Conservation (phyloP, 2,888 invertebrate genomes). For the Drosophila meridiana region DNA sequence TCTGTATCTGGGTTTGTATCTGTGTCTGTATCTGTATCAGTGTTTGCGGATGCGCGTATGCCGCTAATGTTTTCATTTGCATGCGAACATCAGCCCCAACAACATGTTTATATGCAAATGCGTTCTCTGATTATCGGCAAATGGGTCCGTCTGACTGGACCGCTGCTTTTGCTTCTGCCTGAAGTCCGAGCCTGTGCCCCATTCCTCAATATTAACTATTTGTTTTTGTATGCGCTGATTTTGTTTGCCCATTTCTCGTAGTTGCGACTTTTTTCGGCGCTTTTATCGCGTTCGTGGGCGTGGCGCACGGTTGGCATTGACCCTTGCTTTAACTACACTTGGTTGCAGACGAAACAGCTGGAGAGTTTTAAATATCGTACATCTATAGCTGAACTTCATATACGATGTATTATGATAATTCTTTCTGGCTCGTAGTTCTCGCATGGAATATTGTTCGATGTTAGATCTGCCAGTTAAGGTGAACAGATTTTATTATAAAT, state of each 20-base stretch:
- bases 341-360: neutral
- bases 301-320: conserved; percentile 12
- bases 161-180: neutral
- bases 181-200: neutral
- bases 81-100: conserved; percentile 63
- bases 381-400: neutral
- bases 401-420: neutral
- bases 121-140: conserved; percentile 69
- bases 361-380: neutral
- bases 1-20: conserved; percentile 20
- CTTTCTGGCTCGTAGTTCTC: neutral
- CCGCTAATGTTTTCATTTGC: conserved; percentile 79
- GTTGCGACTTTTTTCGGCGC: conserved; percentile 4
- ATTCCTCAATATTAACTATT: conserved; percentile 50
- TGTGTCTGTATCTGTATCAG: conserved; percentile 30
- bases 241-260: conserved; percentile 41
- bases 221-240: conserved; percentile 57
- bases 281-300: conserved; percentile 7
- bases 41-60: conserved; percentile 56
- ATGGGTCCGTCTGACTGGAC: conserved; percentile 19
- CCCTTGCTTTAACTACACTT: neutral
- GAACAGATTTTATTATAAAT: no score
- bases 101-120: conserved; percentile 75
- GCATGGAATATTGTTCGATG: neutral
- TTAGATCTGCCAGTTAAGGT: no score